These are phyloP conservation scores for Delichon dasypus DNA, from an alignment of 2,797 vertebrate species.

Conservation along the genomic window DNA sequence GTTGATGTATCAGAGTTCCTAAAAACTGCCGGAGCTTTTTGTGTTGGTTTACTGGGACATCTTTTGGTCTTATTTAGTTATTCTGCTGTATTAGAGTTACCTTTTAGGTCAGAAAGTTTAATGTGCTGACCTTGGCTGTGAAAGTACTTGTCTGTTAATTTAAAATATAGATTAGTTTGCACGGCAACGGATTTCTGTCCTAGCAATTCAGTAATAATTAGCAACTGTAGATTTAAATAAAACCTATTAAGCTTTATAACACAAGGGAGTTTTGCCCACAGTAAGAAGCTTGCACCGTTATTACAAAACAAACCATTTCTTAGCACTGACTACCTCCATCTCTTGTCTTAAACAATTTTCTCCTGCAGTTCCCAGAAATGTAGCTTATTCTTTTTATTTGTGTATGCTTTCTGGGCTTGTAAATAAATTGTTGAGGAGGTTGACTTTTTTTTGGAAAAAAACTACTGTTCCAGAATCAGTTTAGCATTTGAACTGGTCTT, in stretches of 20 bases:
- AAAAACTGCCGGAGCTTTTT: neutral
- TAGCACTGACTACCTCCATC: neutral
- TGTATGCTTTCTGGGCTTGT: neutral
- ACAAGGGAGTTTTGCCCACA: neutral
- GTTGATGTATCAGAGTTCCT: neutral
- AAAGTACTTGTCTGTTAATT: neutral
- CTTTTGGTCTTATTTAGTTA: neutral
- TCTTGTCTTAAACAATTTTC: neutral
- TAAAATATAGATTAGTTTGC: neutral
- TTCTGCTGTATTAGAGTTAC: neutral
- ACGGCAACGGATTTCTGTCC: neutral
- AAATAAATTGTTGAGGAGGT: neutral
- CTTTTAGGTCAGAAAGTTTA: neutral
- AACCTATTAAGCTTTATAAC: neutral
- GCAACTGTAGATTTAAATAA: neutral
- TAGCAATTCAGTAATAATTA: neutral
- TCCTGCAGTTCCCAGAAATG: neutral
- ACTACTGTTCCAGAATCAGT: neutral
- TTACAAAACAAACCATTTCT: neutral
- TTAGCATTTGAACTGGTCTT: neutral
- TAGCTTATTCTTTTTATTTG: neutral
- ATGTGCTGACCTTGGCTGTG: neutral
- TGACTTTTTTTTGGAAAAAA: neutral
- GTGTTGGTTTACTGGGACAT: neutral
- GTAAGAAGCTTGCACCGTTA: neutral